Conservation (phyloP, 2,888 invertebrate genomes). For the Eucera pruinosa region DNA sequence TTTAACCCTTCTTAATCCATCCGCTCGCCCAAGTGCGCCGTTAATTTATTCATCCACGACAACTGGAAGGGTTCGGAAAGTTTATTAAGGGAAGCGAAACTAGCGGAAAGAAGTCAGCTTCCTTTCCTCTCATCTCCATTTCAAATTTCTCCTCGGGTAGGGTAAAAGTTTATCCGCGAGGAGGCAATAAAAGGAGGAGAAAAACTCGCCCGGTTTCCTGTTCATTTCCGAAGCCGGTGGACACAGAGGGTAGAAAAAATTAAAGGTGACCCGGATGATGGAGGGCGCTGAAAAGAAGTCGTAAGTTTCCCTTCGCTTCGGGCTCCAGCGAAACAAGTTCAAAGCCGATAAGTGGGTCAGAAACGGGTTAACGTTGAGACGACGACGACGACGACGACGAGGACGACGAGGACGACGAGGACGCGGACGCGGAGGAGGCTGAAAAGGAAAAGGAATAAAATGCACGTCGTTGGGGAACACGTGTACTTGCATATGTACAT, state of each 20-base stretch:
- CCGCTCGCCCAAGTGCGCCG: too few relatives aligned
- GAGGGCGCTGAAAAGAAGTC: background rate
- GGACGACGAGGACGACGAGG: too few relatives aligned
- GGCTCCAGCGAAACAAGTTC: conserved; percentile 25
- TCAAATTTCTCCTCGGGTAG: background rate
- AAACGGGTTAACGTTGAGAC: conserved; percentile 25
- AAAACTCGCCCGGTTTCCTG: background rate
- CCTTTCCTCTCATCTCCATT: background rate
- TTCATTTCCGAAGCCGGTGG: background rate
- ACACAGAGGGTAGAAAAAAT: background rate
- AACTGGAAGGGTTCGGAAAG: too few relatives aligned
- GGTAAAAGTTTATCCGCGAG: background rate
- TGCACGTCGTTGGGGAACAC: background rate
- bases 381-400: too few relatives aligned
- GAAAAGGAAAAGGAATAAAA: background rate
- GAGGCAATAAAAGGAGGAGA: background rate
- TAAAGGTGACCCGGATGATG: background rate
- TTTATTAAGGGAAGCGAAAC: too few relatives aligned
- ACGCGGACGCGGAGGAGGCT: too few relatives aligned
- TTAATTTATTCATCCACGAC: too few relatives aligned
- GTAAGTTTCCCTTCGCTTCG: conserved; percentile 11
- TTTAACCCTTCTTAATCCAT: too few relatives aligned
- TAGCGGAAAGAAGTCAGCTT: too few relatives aligned
- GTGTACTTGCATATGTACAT: conserved; percentile 2
- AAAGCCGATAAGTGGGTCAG: conserved; percentile 46